Evolutionary conservation across 2,888 invertebrate species (phyloP).

Genomic region (Pollenia amentaria): DNA sequence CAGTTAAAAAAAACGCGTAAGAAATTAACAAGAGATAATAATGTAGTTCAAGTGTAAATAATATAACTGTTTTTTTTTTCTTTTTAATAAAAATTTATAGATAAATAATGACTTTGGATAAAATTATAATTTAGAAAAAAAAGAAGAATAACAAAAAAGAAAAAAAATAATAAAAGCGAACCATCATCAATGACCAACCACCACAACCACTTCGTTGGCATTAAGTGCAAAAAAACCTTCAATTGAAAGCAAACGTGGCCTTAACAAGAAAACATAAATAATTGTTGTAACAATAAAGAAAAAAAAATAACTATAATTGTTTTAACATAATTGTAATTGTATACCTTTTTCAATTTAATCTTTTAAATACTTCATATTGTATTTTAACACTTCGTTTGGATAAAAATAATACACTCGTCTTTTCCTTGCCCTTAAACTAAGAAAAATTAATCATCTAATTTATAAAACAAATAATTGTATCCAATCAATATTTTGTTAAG

Average conservation of each 20-base stretch:
- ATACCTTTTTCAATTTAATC: not conserved
- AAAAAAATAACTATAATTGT: slow-evolving; percentile 8
- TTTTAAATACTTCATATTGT: not conserved
- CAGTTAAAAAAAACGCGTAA: not conserved
- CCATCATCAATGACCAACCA: not conserved
- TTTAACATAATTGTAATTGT: not conserved
- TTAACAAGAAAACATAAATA: slow-evolving; percentile 31
- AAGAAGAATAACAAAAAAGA: not conserved
- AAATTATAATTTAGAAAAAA: slow-evolving; percentile 6
- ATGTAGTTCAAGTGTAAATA: slow-evolving; percentile 54
- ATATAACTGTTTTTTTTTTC: slow-evolving; percentile 44
- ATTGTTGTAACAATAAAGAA: not conserved
- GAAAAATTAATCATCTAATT: not conserved
- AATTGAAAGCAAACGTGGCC: slow-evolving; percentile 61
- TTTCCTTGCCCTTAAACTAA: not conserved
- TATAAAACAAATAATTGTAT: not conserved
- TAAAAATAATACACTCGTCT: not conserved
- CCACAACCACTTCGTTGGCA: not conserved
- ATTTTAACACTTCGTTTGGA: not conserved
- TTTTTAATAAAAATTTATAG: not conserved
- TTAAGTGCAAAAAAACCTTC: slow-evolving; percentile 50
- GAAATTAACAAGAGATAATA: not conserved
- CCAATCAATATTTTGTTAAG: not conserved
- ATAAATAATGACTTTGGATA: slow-evolving; percentile 36
- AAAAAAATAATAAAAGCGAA: slow-evolving; percentile 9